These are phyloP conservation scores for Hanleya hanleyi DNA, from an alignment of 2,888 invertebrate genomes.

Conservation along the genomic window DNA sequence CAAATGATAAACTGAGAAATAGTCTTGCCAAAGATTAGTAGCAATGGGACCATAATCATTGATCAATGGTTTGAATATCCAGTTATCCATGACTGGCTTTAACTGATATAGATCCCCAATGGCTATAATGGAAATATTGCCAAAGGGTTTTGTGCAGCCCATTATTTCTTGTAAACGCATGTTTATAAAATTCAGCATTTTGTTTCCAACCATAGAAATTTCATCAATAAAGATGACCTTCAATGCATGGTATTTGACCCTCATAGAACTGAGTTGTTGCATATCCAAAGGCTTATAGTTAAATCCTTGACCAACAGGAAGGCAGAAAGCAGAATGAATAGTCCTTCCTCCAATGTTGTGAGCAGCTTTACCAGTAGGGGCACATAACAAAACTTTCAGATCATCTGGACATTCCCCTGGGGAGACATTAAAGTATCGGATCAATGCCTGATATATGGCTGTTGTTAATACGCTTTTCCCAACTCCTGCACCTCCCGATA, in stretches of 20 bases:
- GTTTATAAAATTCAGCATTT: conserved; percentile 37
- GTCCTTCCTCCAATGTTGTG: no score
- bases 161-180: conserved; percentile 33
- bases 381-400: no score
- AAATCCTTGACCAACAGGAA: background rate
- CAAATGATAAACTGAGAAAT: conserved; percentile 16
- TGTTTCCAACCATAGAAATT: conserved; percentile 41
- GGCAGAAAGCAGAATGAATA: background rate
- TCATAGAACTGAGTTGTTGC: background rate
- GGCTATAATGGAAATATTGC: conserved; percentile 34
- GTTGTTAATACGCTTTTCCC: conserved; percentile 34
- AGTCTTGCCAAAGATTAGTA: conserved; percentile 22
- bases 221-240: conserved; percentile 30
- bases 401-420: no score
- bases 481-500: conserved; percentile 35
- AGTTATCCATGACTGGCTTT: no score
- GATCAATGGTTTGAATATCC: conserved; percentile 13
- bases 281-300: background rate
- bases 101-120: conserved; percentile 36
- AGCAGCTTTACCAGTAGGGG: no score
- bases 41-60: conserved; percentile 20
- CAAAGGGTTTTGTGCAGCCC: conserved; percentile 34
- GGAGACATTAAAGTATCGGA: no score
- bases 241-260: no score
- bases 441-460: no score